Conservation (phyloP, 1,140 invertebrate genomes). For the Trachymyrmex septentrionalis region DNA sequence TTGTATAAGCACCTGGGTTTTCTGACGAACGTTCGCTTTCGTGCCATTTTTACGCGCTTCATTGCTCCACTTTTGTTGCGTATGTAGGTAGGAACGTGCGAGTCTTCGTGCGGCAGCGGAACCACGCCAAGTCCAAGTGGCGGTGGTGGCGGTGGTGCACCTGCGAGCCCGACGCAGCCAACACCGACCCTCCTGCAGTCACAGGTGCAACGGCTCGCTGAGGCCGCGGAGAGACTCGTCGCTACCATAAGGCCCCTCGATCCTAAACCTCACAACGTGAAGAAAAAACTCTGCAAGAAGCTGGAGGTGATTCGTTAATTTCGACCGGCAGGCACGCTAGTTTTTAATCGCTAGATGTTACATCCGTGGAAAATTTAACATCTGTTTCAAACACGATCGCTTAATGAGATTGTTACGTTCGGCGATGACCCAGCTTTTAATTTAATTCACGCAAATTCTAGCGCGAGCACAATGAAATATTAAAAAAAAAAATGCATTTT, state of each 20-base stretch:
- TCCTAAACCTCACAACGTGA: conserved; percentile 95
- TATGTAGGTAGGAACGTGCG: conserved; percentile 83
- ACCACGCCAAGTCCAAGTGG: conserved; percentile 83
- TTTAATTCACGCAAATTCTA: conserved; percentile 23
- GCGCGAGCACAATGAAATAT: neutral
- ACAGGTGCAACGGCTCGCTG: conserved; percentile 94
- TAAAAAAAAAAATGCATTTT: neutral
- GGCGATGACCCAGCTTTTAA: neutral
- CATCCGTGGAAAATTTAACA: neutral
- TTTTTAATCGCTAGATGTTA: neutral
- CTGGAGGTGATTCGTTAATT: conserved; percentile 89
- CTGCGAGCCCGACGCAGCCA: conserved; percentile 89
- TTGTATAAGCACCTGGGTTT: neutral
- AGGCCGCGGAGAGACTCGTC: conserved; percentile 93
- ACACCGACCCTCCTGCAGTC: conserved; percentile 93
- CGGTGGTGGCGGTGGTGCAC: conserved; percentile 84
- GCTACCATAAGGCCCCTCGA: conserved; percentile 94
- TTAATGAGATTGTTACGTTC: neutral
- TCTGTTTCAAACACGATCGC: neutral
- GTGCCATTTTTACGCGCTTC: neutral
- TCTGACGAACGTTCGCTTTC: neutral
- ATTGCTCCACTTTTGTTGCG: neutral
- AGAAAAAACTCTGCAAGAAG: conserved; percentile 97
- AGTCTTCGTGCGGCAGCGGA: conserved; percentile 84
- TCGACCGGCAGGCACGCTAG: conserved; percentile 7